Evolutionary conservation across 2,888 invertebrate species (phyloP), one percentile per base, ranked within the genome.

Genomic region (Oxycera nigricornis): DNA sequence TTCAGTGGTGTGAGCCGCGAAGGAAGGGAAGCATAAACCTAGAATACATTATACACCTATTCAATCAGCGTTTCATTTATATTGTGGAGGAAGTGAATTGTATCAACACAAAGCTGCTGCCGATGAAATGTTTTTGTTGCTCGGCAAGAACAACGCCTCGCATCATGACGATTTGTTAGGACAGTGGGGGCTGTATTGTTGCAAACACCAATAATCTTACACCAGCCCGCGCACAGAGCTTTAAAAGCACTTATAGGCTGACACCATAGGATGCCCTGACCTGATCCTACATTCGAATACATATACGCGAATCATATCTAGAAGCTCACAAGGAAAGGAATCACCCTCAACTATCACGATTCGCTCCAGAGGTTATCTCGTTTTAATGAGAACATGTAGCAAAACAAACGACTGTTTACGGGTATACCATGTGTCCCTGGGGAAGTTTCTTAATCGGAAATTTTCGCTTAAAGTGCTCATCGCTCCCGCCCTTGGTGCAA

Each of bases 391-490:
- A 20, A 62, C 62, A 31, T 20, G 39, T 39, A 62, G 24, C 17
- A 62, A 62, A 62, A 67, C 26, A 67, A 39, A 41, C 41, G 39
- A 41, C 26, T 67, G 39, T 39, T 67, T 41, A 41, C 41, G 41
- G 14, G 11, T 26, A n/a, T 24, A 6, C 35, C 35, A 62, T 67
- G 20, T 46, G 24, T 22, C 65, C 65, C 65, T 41, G 22, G 65
- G 65, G 65, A 67, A 24, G 17, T n/a, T 26, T 22, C 65, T 67
- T 67, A 67, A 41, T 67, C 65, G 65, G 65, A 67, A 67, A 39
- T 46, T 67, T 67, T 17, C 65, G 41, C 41, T 67, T 41, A 41
- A 67, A 67, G 24, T 41, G 65, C 17, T 59, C 28, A 6, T 28
- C 59, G 14, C 30, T 7, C n/a, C n/a, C n/a, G n/a, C n/a, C n/a